A percentile compares a stretch with the other conserved stretches of the same genome.
phyloP scores from a whole-genome alignment of 2,797 vertebrate genomes.

The Scyliorhinus canicula region DNA sequence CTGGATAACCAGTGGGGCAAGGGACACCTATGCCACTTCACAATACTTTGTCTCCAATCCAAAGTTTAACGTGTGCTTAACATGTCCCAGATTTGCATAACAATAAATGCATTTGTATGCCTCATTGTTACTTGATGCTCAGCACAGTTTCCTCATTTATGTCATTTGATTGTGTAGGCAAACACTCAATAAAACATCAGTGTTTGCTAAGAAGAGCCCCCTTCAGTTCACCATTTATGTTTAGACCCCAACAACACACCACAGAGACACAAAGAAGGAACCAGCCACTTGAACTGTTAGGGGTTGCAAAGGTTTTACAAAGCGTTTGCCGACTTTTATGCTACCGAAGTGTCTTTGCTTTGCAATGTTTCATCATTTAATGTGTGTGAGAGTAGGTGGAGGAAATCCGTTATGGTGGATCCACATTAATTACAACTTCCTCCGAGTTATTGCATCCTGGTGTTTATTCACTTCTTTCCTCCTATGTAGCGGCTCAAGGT shows the following conservation, averaged over 20 bases:
- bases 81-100: slow-evolving; percentile 31
- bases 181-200: slow-evolving; percentile 17
- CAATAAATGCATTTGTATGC: background rate
- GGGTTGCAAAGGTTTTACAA: background rate
- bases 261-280: background rate
- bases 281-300: background rate
- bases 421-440: background rate
- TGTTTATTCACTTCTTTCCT: background rate
- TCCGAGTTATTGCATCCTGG: slow-evolving; percentile 7
- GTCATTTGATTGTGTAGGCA: slow-evolving; percentile 6
- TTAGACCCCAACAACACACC: background rate
- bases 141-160: background rate
- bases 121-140: background rate
- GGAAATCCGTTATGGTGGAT: background rate
- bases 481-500: background rate
- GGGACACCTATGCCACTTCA: background rate
- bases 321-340: background rate
- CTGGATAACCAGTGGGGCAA: background rate
- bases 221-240: background rate
- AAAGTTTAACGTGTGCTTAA: background rate
- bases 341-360: background rate
- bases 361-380: background rate
- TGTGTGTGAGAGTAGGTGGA: background rate
- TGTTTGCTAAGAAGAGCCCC: background rate
- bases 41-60: background rate